These are phyloP conservation scores for Neodiprion lecontei DNA, from an alignment of 1,140 invertebrate species.

Conservation along the genomic window DNA sequence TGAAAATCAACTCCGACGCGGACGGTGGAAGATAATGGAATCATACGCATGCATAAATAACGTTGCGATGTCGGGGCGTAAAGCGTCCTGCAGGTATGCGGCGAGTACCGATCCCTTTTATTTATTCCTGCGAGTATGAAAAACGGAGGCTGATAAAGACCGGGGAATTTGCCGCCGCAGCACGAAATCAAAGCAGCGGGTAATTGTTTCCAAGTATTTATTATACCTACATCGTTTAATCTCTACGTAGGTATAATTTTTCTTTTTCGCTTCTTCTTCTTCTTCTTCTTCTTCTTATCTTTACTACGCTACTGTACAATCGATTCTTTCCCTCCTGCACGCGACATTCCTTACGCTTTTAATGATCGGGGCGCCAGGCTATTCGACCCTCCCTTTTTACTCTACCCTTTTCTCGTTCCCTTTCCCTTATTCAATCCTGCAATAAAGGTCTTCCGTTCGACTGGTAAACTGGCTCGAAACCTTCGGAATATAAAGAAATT, in stretches of 20 bases:
- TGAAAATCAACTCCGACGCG: slow-evolving; percentile 4
- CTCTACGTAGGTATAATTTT: no score
- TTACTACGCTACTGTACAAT: neutral
- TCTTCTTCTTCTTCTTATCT: no score
- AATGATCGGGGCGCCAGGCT: neutral
- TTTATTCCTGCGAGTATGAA: neutral
- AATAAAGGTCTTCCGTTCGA: no score
- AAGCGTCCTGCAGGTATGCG: neutral
- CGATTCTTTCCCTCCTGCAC: neutral
- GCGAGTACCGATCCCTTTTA: no score
- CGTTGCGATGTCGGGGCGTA: neutral
- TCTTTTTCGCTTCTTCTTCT: no score
- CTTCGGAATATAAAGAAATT: no score
- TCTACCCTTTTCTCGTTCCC: neutral
- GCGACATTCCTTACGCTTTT: neutral
- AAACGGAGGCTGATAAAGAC: neutral
- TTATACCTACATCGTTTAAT: no score
- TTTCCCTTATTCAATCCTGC: neutral
- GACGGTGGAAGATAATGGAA: slow-evolving; percentile 1
- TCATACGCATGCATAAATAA: neutral
- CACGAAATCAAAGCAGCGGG: neutral
- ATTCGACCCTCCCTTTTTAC: neutral
- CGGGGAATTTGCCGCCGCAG: neutral
- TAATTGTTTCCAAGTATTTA: no score
- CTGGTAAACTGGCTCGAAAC: no score